Conservation (phyloP, 64 coral and sea anemone species). For the Montipora sp. region DNA sequence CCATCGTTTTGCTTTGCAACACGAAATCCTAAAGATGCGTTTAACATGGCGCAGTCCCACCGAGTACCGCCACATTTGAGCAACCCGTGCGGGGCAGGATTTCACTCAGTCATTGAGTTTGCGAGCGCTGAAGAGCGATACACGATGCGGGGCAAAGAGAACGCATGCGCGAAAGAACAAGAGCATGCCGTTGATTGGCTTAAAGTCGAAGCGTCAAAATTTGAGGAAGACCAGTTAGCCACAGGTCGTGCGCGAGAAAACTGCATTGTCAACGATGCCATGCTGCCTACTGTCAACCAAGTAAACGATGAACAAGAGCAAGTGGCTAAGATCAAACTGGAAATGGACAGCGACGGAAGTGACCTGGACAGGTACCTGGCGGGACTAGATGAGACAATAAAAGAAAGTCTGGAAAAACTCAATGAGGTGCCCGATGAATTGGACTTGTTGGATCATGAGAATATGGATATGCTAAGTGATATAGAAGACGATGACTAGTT, state of each 20-base stretch:
- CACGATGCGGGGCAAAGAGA: constrained; percentile 3
- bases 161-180: background rate
- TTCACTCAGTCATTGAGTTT: constrained; percentile 1
- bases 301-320: constrained; percentile 74
- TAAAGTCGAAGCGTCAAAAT: constrained; percentile 43
- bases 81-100: background rate
- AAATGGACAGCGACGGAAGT: constrained; percentile 72
- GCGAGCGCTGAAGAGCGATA: background rate
- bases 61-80: background rate
- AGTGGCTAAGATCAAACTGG: constrained; percentile 72
- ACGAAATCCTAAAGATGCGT: constrained; percentile 35
- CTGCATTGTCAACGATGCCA: constrained; percentile 80
- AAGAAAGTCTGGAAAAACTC: constrained; percentile 84
- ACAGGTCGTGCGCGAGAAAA: constrained; percentile 28
- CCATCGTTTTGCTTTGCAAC: background rate
- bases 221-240: constrained; percentile 22
- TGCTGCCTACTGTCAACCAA: constrained; percentile 68
- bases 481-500: constrained; percentile 65
- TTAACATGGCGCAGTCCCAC: background rate
- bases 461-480: constrained; percentile 64
- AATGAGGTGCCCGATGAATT: constrained; percentile 86
- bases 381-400: constrained; percentile 89
- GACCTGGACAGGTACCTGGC: constrained; percentile 87
- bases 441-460: constrained; percentile 73
- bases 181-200: constrained; percentile 48